Evolutionary conservation across 2,888 invertebrate genomes (phyloP), one percentile per base, ranked within the genome.

Genomic region (Dorcus hopei): DNA sequence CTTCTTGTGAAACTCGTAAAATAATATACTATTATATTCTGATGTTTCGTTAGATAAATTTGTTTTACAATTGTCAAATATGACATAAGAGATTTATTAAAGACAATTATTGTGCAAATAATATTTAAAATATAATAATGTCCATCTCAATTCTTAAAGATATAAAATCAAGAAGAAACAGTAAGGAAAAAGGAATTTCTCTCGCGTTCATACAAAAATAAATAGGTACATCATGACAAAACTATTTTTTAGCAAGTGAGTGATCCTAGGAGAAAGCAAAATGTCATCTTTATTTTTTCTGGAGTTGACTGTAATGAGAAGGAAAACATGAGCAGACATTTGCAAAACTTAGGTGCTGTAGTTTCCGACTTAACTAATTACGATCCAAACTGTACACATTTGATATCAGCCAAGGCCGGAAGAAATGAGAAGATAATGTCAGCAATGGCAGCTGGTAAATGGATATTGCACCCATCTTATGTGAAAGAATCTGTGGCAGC

Each of bases 371-470:
- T 82, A 0, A 57, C 53, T 4, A 69, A 65, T 65, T 89, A 84
- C 70, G 88, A 93, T 72, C 77, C 82, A 0, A 76, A 77, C 0
- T 84, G 87, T 51, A 91, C 92, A 0, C 95, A 95, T 74, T 78
- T 95, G 19, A 79, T 96, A 38, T 90, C 91, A 66, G 82, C 87
- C 47, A 86, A 86, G 70, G 87, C 89, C 0, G 83, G 84, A 7
- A 85, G 94, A 58, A 95, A 92, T 72, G 96, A 96, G 80, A 95
- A 95, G 80, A 86, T 91, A 79, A 80, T 97, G 26, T 88, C 90
- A 0, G 88, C 90, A 58, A 86, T 97, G 60, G 95, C 96, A 0
- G 84, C 91, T 0, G 96, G 97, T 14, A 88, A 91, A 69, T 96
- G 95, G 95, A 84, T 96, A 9, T 77, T 96, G n/a, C 91, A 92